phyloP scores from a whole-genome alignment of 2,113 vertebrate genomes.

The Felis chaus region DNA sequence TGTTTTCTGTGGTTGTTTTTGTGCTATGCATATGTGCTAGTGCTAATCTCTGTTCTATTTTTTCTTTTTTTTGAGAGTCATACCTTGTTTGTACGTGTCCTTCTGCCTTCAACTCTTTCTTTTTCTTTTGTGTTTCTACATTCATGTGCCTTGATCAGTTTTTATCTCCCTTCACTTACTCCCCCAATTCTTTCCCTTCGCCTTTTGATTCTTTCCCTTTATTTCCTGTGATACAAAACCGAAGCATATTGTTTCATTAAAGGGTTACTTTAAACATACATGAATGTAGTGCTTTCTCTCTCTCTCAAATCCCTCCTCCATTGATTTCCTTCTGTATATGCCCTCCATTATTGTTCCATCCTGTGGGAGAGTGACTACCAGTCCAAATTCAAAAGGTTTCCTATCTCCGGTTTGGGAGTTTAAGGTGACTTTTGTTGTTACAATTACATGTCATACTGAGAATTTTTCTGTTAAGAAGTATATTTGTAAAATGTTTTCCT shows the following conservation, averaged over 20 bases:
- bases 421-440: background rate
- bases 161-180: background rate
- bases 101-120: background rate
- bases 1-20: background rate
- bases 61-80: background rate
- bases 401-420: background rate
- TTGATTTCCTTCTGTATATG: background rate
- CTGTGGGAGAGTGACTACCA: background rate
- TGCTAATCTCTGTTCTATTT: background rate
- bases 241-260: background rate
- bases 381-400: background rate
- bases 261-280: background rate
- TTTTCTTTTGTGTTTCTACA: background rate
- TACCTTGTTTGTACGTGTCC: background rate
- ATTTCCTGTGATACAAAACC: background rate
- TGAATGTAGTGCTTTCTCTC: background rate
- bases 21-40: accelerated
- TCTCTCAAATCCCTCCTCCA: background rate
- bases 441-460: background rate
- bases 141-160: background rate
- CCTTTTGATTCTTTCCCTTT: background rate
- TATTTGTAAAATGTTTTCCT: background rate
- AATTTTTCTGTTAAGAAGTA: background rate
- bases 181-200: background rate
- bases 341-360: background rate